Evolutionary conservation across 1,140 invertebrate genomes (phyloP).

Genomic region (Ceratoteleas bidentatus): DNA sequence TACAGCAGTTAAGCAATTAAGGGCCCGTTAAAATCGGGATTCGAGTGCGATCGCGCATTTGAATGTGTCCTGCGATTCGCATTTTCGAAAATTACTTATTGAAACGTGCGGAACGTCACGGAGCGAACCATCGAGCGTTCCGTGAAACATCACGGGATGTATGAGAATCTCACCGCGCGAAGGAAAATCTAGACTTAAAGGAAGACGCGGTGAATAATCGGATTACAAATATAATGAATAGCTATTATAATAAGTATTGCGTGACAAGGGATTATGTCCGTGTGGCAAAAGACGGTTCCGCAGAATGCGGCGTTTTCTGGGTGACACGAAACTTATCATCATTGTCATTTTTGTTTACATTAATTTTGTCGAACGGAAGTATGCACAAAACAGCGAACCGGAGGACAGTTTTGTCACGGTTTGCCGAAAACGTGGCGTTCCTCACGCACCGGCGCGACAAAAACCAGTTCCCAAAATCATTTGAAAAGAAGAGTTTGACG

Average conservation of each 20-base stretch:
- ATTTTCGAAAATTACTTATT: constrained; percentile 26
- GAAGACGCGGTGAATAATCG: constrained; percentile 61
- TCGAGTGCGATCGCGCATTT: too few species aligned
- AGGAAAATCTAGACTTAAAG: constrained; percentile 50
- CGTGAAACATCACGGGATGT: constrained; percentile 40
- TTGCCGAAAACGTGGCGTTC: constrained; percentile 48
- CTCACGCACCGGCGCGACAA: constrained; percentile 44
- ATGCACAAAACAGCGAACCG: constrained; percentile 25
- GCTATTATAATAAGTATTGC: constrained; percentile 59
- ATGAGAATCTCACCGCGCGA: constrained; percentile 49
- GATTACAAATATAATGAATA: constrained; percentile 64
- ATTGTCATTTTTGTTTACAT: constrained; percentile 55
- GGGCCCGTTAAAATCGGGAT: not conserved
- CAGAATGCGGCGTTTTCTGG: constrained; percentile 40
- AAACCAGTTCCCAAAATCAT: constrained; percentile 50
- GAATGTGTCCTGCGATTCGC: not conserved
- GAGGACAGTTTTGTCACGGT: constrained; percentile 31
- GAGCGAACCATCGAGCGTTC: constrained; percentile 37
- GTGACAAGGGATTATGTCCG: constrained; percentile 51
- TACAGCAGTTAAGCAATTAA: constrained; percentile 10
- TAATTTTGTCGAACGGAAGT: constrained; percentile 51
- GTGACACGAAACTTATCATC: constrained; percentile 50
- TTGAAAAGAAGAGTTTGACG: constrained; percentile 52
- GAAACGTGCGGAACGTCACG: constrained; percentile 31
- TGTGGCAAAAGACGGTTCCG: constrained; percentile 15